Conservation (phyloP, 2,888 invertebrate genomes). For the Lagria hirta region DNA sequence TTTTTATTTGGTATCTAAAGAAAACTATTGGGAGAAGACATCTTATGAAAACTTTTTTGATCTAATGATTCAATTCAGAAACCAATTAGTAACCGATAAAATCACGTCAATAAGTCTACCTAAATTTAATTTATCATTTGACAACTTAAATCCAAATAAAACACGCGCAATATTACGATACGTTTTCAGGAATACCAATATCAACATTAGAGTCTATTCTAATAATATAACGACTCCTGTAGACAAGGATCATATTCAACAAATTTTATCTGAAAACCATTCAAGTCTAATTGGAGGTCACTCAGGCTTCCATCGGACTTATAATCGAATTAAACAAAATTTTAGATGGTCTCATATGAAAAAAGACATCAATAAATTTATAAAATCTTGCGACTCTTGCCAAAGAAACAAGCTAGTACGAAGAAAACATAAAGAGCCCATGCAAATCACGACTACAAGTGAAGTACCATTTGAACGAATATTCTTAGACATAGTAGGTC, state of each 20-base stretch:
- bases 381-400: constrained; percentile 29
- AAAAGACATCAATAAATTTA: constrained; percentile 27
- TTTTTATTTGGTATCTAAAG: background rate
- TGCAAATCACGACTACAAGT: constrained; percentile 43
- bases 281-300: constrained; percentile 6
- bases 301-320: constrained; percentile 18
- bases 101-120: background rate
- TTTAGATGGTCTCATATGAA: constrained; percentile 30
- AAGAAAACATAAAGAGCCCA: constrained; percentile 34
- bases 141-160: background rate
- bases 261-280: constrained; percentile 13
- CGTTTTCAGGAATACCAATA: too few species aligned
- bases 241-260: too few species aligned
- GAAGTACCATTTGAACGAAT: constrained; percentile 39
- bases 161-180: too few species aligned
- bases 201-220: too few species aligned
- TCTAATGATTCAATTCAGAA: background rate
- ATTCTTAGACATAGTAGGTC: constrained; percentile 40
- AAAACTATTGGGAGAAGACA: background rate
- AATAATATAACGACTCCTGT: too few species aligned
- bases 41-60: background rate
- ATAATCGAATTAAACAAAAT: constrained; percentile 29
- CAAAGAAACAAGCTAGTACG: constrained; percentile 35
- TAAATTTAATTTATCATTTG: background rate
- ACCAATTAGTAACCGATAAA: background rate